Evolutionary conservation across 1,140 invertebrate genomes (phyloP), one percentile per base, ranked within the genome.

Genomic region (Drosophila lowei): DNA sequence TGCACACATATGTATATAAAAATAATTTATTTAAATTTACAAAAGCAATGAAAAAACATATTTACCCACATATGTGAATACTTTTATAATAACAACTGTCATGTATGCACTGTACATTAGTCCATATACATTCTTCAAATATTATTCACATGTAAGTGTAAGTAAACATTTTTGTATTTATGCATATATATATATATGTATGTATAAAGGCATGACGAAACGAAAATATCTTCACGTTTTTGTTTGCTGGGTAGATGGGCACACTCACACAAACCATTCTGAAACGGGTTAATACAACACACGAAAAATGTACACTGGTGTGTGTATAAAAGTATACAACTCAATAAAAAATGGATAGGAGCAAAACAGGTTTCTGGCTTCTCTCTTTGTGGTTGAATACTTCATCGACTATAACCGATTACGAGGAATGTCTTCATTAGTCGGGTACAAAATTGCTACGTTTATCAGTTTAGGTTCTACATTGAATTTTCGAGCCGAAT

Each of bases 371-470:
- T 56, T 46, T 53, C 16, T 46, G 41, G 54, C n/a, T 41, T 44
- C 21, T 47, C 46, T 38, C 34, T 38, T 38, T 30, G 28, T 30
- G 28, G 41, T 56, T 56, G 54, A 56, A 56, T 56, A 56, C 54
- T 56, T 56, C 54, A 56, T 56, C 54, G 54, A 44, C 38, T 43
- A 56, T 52, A 52, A 52, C 25, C 54, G 54, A 56, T 56, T 42
- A 56, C 54, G 54, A 56, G 28, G 54, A 56, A 56, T 56, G 54
- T 56, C 54, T 56, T 56, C 43, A 56, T 56, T 56, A 38, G 34
- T 38, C 28, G 44, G 54, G 21, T 56, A 56, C 42, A 56, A 56
- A 56, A 56, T 56, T 56, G 23, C 54, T 56, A 25, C 54, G 54
- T 56, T 56, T 56, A 56, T 44, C 54, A 56, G 42, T 44, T 44